Evolutionary conservation across 2,888 invertebrate species (phyloP), one percentile per base, ranked within the genome.

Genomic region (Endotricha flammealis): DNA sequence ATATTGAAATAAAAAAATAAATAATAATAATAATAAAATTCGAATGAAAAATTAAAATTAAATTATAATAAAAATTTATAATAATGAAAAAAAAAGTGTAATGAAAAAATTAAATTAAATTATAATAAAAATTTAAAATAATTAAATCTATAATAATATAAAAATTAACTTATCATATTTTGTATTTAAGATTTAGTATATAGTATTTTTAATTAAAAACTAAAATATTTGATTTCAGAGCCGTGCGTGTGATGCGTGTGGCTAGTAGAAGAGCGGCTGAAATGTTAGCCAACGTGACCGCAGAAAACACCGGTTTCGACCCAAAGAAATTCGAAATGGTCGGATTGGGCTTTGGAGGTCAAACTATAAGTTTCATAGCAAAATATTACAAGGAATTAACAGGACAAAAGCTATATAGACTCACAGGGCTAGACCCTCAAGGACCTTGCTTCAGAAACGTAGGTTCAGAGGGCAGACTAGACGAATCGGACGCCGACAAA

Each of bases 381-480:
- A 57, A 59, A 14, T 41, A 38, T 36, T 59, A 40, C 37, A 41
- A 36, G 5, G 12, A 36, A 10, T 31, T 57, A 24, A 52, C 58
- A 1, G 58, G 57, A 2, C 28, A 17, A 5, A 59, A 57, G 11
- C 13, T 59, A 7, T 45, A 51, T 1, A 46, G 51, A 22, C 22
- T 59, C 0, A 53, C 50, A 1, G 48, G 41, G 2, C 36, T 59
- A 8, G 58, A 59, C 9, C 53, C 58, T 4, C 28, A 49, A 2
- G 58, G 57, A 2, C 53, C 55, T 25, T 59, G 58, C 29, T 57
- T 55, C 14, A 45, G 57, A 29, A 40, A 44, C 23, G 35, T 50
- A 1, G 53, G 46, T 0, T 48, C 60, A 5, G 45, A 50, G 3
- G 41, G 52, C 5, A 48, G 58, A 20, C 39, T 61, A 4, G 57